phyloP scores from a whole-genome alignment of 1,140 invertebrate species.

The Aphaenogaster ashmeadi region DNA sequence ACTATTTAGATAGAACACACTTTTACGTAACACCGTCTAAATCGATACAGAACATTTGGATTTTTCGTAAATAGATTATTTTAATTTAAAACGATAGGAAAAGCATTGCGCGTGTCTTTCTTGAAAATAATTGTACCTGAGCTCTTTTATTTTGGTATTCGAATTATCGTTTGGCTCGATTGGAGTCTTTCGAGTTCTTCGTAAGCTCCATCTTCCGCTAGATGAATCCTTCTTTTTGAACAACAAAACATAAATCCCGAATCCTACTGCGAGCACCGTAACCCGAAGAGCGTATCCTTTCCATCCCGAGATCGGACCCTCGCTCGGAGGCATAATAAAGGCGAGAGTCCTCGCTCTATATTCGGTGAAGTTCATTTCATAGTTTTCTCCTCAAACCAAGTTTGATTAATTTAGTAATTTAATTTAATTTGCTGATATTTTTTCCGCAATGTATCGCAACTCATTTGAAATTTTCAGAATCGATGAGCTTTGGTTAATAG shows the following conservation, averaged over 20 bases:
- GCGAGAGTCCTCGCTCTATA: slow-evolving; percentile 29
- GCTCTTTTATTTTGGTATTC: slow-evolving; percentile 3
- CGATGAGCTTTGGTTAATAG: slow-evolving; percentile 2
- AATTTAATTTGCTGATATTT: not conserved
- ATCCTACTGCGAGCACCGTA: slow-evolving; percentile 54
- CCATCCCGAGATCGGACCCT: slow-evolving; percentile 54
- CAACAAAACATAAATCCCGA: slow-evolving; percentile 47
- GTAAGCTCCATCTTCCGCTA: not conserved
- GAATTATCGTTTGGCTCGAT: not conserved
- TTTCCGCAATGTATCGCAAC: not conserved
- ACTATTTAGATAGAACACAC: not conserved
- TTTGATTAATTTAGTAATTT: slow-evolving; percentile 1
- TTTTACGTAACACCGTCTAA: not conserved
- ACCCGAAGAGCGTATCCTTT: slow-evolving; percentile 46
- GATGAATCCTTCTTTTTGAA: slow-evolving; percentile 29
- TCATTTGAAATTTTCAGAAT: slow-evolving; percentile 18
- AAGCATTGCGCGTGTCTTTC: not conserved
- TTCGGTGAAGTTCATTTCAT: slow-evolving; percentile 63
- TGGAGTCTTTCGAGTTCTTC: not conserved
- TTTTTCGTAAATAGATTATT: not conserved
- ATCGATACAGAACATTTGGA: not conserved
- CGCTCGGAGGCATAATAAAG: slow-evolving; percentile 18
- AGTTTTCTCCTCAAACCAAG: not conserved
- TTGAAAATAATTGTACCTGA: slow-evolving; percentile 36
- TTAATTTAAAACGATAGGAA: not conserved